phyloP scores from a whole-genome alignment of 64 coral and sea anemone species.

The Astreopora myriophthalma region DNA sequence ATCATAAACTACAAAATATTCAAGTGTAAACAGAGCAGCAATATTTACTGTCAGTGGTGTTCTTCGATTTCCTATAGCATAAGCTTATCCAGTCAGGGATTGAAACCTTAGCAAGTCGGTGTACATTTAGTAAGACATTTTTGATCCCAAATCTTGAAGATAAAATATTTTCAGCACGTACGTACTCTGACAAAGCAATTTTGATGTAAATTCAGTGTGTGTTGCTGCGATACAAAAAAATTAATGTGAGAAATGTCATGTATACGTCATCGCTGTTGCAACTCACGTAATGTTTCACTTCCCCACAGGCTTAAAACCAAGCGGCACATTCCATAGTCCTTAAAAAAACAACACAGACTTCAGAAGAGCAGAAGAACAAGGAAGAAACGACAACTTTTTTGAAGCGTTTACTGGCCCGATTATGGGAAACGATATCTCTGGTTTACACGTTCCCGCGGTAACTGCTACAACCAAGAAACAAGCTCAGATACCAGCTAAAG shows the following conservation, averaged over 20 bases:
- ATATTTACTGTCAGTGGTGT: too few relatives aligned
- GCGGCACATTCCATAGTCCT: background rate
- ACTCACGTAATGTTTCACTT: background rate
- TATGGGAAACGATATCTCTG: background rate
- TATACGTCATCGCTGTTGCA: background rate
- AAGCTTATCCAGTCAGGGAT: too few relatives aligned
- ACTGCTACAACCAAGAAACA: background rate
- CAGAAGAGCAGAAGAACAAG: background rate
- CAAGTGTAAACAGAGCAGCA: background rate
- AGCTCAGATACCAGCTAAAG: background rate
- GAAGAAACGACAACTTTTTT: background rate
- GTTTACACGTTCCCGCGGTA: background rate
- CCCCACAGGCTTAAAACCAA: background rate
- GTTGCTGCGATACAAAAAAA: background rate
- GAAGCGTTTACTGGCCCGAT: too few relatives aligned
- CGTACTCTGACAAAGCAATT: too few relatives aligned
- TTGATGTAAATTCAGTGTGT: too few relatives aligned
- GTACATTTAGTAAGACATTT: too few relatives aligned
- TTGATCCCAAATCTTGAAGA: too few relatives aligned
- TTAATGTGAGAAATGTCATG: background rate
- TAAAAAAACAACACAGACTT: background rate
- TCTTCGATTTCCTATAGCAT: too few relatives aligned
- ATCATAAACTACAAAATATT: background rate
- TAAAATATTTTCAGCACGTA: too few relatives aligned
- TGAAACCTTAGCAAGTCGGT: too few relatives aligned